Conservation (phyloP, 2,888 invertebrate genomes). For the Drosophila ustulata region DNA sequence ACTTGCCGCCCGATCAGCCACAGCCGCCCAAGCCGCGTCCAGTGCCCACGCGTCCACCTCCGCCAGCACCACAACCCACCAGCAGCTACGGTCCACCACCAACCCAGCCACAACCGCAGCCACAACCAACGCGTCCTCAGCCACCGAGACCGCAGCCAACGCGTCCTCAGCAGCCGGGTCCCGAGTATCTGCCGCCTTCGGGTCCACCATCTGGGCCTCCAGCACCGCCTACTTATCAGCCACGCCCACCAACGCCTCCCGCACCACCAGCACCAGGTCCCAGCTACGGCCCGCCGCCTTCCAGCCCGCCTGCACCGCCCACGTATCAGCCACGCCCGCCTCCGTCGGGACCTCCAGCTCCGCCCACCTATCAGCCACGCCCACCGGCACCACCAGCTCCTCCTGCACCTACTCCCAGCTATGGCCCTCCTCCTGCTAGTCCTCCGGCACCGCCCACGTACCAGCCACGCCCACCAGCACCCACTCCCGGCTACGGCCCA, state of each 20-base stretch:
- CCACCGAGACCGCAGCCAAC: conserved; percentile 36
- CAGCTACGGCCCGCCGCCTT: conserved; percentile 46
- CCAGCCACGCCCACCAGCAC: conserved; percentile 42
- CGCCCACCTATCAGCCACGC: conserved; percentile 50
- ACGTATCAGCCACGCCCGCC: conserved; percentile 59
- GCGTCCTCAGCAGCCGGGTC: conserved; percentile 37
- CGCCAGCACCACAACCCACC: conserved; percentile 39
- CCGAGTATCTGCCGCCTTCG: conserved; percentile 56
- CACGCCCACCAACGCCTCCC: conserved; percentile 37
- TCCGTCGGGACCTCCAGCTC: conserved; percentile 42
- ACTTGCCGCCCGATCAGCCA: conserved; percentile 57
- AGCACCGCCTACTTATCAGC: conserved; percentile 45
- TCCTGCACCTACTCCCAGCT: conserved; percentile 35
- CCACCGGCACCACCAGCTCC: conserved; percentile 49
- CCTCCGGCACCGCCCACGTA: conserved; percentile 27
- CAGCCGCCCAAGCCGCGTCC: conserved; percentile 60
- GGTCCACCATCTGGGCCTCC: conserved; percentile 49
- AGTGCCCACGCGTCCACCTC: conserved; percentile 34
- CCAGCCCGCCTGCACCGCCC: conserved; percentile 47
- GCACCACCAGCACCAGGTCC: conserved; percentile 42
- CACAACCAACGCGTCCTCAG: conserved; percentile 38
- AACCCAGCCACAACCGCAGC: conserved; percentile 33
- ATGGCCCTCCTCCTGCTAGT: conserved; percentile 41
- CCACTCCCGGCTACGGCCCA: conserved; percentile 35
- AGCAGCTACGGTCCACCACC: conserved; percentile 60